phyloP scores from a whole-genome alignment of 2,888 invertebrate species.

The Archips crataeganus region DNA sequence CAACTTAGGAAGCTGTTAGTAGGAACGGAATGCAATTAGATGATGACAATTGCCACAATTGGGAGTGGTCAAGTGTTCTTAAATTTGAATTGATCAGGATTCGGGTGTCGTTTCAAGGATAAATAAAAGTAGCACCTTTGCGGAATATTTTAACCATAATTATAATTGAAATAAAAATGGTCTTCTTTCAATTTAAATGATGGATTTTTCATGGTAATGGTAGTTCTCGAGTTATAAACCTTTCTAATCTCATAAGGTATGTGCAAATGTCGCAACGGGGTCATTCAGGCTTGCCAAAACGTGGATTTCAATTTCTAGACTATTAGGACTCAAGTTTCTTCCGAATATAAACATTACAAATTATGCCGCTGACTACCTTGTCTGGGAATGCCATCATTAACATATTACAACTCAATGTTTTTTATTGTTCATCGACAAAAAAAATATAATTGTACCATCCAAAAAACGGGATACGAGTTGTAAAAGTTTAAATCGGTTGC shows the following conservation, averaged over 20 bases:
- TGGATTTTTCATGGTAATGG: too few relatives aligned
- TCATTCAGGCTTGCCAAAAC: too few relatives aligned
- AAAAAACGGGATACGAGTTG: not conserved
- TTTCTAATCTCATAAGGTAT: too few relatives aligned
- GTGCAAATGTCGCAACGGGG: too few relatives aligned
- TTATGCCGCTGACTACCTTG: not conserved
- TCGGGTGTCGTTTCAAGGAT: not conserved
- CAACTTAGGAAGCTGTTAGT: not conserved
- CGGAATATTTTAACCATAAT: too few relatives aligned
- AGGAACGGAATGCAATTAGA: not conserved
- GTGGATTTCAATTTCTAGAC: too few relatives aligned
- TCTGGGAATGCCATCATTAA: not conserved
- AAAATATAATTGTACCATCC: not conserved
- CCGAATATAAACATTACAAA: too few relatives aligned
- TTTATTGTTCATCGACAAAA: not conserved
- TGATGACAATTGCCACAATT: slow-evolving; percentile 7
- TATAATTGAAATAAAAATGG: too few relatives aligned
- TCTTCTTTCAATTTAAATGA: too few relatives aligned
- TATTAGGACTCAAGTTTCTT: too few relatives aligned
- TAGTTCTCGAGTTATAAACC: too few relatives aligned
- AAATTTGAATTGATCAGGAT: not conserved
- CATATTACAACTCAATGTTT: not conserved
- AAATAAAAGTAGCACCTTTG: not conserved
- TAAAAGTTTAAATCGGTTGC: not conserved
- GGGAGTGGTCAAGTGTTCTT: not conserved